Evolutionary conservation across 2,888 invertebrate species (phyloP), one percentile per base, ranked within the genome.

Genomic region (Euplagia quadripunctaria): DNA sequence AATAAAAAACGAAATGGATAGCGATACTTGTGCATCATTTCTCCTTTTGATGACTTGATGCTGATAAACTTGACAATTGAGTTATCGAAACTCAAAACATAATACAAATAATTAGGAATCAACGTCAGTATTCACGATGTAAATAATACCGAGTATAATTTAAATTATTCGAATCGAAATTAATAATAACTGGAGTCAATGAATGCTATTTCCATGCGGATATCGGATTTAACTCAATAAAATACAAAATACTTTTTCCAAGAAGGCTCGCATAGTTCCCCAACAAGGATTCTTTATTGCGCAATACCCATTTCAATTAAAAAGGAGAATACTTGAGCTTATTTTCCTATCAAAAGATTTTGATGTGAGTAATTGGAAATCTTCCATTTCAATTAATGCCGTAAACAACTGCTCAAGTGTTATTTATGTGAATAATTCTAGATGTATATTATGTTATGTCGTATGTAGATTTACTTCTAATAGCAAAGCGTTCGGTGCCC

Each of bases 201-300:
- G 31, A 58, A 20, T 9, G 31, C 43, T n/a, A 42, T 31, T 41
- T 20, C 31, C 61, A 6, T 46, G 14, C 46, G 46, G 49, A 67
- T 78, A 74, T 75, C 58, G 52, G 52, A 79, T 82, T 75, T 68
- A 79, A 76, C 63, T 78, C 68, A 74, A 74, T 79, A 71, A 75
- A 79, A 70, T 65, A 72, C 74, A 70, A 81, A 79, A 61, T 65
- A 74, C 55, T 64, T 66, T 52, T 70, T 70, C 51, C 49, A 17
- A 43, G 55, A 43, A 71, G 71, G 63, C 17, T 58, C 61, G 49
- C 43, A 65, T 73, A 51, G 49, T 77, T 68, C 73, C 52, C 9
- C n/a, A 58, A 49, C 64, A 68, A 64, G 68, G 70, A 65, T 70
- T 72, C 72, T 74, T 71, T 74, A 81, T 81, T 73, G 71, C 64